Conservation (phyloP, 2,113 vertebrate genomes). For the Stercorarius parasiticus region DNA sequence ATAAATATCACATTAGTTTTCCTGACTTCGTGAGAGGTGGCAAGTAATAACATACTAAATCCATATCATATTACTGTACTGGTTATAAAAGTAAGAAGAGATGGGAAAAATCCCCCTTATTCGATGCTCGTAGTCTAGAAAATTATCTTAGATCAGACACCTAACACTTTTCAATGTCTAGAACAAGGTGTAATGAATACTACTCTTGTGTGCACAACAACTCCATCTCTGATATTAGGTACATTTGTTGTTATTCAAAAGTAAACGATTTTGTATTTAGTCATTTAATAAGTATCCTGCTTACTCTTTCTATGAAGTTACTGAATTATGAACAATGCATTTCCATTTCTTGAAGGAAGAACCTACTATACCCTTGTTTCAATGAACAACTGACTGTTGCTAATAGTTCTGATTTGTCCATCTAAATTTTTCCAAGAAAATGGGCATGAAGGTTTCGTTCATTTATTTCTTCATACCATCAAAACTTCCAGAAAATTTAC, state of each 20-base stretch:
- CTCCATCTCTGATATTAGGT: background rate
- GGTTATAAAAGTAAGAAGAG: background rate
- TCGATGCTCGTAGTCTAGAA: background rate
- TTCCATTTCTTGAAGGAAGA: background rate
- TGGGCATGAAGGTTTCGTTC: rapidly evolving
- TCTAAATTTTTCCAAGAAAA: background rate
- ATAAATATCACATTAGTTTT: background rate
- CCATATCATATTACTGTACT: background rate
- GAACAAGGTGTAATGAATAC: background rate
- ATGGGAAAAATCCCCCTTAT: background rate
- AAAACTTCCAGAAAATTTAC: background rate
- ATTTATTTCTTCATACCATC: background rate
- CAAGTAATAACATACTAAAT: background rate
- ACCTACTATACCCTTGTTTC: background rate
- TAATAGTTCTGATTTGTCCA: background rate
- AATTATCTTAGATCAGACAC: background rate
- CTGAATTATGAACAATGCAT: background rate
- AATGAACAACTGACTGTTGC: rapidly evolving
- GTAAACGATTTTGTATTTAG: background rate
- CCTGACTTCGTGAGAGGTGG: background rate
- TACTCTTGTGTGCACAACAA: background rate
- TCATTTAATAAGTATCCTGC: background rate
- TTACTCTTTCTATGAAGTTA: background rate
- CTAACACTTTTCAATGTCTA: background rate
- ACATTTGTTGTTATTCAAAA: background rate